Evolutionary conservation across 2,888 invertebrate genomes (phyloP), one percentile per base, ranked within the genome.

Genomic region (Ormyrus thymus): DNA sequence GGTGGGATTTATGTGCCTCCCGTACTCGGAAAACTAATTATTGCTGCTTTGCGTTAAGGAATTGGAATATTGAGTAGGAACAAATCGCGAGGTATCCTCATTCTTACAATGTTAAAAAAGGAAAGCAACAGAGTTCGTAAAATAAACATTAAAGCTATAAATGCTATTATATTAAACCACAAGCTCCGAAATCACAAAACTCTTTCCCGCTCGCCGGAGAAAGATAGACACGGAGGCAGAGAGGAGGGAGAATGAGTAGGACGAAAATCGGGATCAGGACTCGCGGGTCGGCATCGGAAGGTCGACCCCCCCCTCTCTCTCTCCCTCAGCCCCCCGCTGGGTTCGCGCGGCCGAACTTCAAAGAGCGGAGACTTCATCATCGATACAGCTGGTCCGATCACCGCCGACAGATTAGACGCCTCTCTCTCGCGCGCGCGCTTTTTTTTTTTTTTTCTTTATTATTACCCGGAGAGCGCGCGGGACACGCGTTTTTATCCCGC

Each of bases 321-420:
- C 29, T 29, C 29, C 4, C 29, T 29, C 29, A 86, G 43, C 84
- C 86, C 87, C 88, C 89, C 85, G 88, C 85, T 83, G 88, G 79
- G 89, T 83, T 55, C 48, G 11, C 15, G 85, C 84, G 88, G 88
- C 81, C 82, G 82, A 81, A 89, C 89, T 86, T 89, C 89, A 89
- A 89, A 89, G 77, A 65, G 55, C 66, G 61, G 88, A 86, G 87
- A 87, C 89, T 88, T 89, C 89, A 89, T 88, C 89, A 88, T 89
- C 89, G 89, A 89, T 89, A 88, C 86, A 83, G 84, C 84, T 83
- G 85, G 86, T 86, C 86, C 86, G 89, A 90, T 89, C 88, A 87
- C 85, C 86, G 88, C 88, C 88, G 87, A 88, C 87, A 89, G 89
- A 90, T 89, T 89, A 88, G 87, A 87, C 86, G 86, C 85, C 86